Evolutionary conservation across 2,888 invertebrate species (phyloP).

Genomic region (Vesta saturnalis): DNA sequence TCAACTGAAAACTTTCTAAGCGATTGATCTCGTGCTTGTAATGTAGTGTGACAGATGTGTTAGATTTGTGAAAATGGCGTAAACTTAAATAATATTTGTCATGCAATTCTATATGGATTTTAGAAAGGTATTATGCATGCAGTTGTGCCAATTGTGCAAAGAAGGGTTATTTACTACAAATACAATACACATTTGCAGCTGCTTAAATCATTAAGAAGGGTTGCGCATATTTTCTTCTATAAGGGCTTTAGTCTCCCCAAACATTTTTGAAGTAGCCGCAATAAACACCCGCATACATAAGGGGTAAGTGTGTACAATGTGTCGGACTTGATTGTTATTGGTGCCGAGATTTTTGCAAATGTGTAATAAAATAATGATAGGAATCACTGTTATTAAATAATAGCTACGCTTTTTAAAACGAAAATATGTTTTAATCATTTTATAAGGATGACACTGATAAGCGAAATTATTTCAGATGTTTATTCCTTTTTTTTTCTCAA

Average conservation of each 20-base stretch:
- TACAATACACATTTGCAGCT: constrained; percentile 30
- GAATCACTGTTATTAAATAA: background rate
- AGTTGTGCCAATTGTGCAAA: constrained; percentile 19
- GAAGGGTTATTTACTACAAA: constrained; percentile 34
- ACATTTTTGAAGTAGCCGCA: constrained; percentile 21
- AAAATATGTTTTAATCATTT: background rate
- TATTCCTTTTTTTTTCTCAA: background rate
- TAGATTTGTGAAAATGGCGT: constrained; percentile 4
- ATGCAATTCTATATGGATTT: constrained; percentile 31
- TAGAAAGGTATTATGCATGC: constrained; percentile 12
- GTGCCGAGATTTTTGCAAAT: background rate
- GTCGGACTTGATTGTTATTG: background rate
- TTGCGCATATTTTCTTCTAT: constrained; percentile 20
- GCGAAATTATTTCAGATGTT: background rate
- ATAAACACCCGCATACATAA: constrained; percentile 35
- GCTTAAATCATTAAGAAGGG: constrained; percentile 25
- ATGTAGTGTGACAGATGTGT: background rate
- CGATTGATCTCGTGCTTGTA: background rate
- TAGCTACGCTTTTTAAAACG: background rate
- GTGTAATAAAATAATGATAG: background rate
- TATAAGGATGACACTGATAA: background rate
- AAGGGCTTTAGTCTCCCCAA: constrained; percentile 3
- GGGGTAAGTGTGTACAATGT: too few relatives aligned
- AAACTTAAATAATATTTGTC: constrained; percentile 19
- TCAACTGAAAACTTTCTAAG: background rate